Base-by-base conservation (phyloP, 1,140 invertebrate species). In the Amyelois transitella region DNA sequence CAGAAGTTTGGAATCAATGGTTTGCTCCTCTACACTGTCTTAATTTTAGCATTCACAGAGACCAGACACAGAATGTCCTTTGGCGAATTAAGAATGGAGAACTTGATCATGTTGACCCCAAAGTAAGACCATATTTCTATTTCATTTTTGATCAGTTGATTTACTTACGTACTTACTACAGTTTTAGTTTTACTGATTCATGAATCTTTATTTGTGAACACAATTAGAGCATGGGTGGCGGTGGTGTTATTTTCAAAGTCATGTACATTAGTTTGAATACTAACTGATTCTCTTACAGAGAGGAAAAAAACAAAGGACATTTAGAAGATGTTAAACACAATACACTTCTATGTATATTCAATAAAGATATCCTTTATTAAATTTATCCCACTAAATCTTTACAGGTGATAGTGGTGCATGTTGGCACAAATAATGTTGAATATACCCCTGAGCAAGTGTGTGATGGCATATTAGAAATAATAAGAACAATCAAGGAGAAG, bases 31-130 rank as follows among this genome's bases (percentile, higher is more conserved):
- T 97, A 70, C 96, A 97, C 86, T 94, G 93, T 75, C 90, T 97
- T 58, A 97, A 97, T 85, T 97, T 97, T 89, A 96, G 96, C 62
- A 96, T 98, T 74, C 93, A 95, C 58, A 94, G 92, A 55, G 96
- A 98, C 88, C 91, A 93, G 85, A 95, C 94, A 19, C 93, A 97
- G 84, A 92, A 98, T 91, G 92, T 97, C 12, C 86, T 98, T 14
- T 98, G 96, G 96, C 90, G 96, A 72, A 91, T 97, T 22, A 88
- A 92, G 74, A 96, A 97, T 90, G 96, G 96, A 55, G 96, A 96
- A 88, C 86, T 98, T 65, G 96, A 97, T 75, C 91, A 93, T 88
- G 92, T 97, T 52, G 92, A 94, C 80, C 96, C 96, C 17, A 97
- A 97, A 90, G 95, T 96, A 84, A 78, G 60, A 60, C 61, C 32